phyloP scores from a whole-genome alignment of 2,888 invertebrate genomes.

The Bellardia pandia region DNA sequence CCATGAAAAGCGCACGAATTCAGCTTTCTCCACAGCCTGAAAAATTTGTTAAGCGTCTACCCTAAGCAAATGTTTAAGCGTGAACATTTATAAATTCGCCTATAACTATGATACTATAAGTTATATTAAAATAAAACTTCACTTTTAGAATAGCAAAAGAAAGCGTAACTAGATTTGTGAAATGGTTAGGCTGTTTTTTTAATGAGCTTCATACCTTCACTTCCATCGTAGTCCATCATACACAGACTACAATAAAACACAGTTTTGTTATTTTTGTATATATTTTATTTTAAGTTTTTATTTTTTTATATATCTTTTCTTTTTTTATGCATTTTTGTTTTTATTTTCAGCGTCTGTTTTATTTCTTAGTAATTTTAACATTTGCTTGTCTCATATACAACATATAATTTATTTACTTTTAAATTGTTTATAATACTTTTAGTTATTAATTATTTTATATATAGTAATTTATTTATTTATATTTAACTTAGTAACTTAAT shows the following conservation, averaged over 20 bases:
- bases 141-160: too few relatives aligned
- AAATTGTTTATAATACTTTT: slow-evolving; percentile 53
- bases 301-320: slow-evolving; percentile 6
- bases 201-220: too few relatives aligned
- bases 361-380: slow-evolving; percentile 49
- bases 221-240: too few relatives aligned
- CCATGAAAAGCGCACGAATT: too few relatives aligned
- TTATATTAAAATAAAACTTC: too few relatives aligned
- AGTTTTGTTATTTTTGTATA: neutral
- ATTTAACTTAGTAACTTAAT: slow-evolving; percentile 34
- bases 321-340: slow-evolving; percentile 42
- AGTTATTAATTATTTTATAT: slow-evolving; percentile 42
- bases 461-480: slow-evolving; percentile 10
- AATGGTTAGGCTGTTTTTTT: too few relatives aligned
- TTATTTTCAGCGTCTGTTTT: slow-evolving; percentile 51
- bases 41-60: too few relatives aligned
- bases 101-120: too few relatives aligned
- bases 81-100: too few relatives aligned
- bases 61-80: too few relatives aligned
- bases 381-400: slow-evolving; percentile 63
- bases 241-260: slow-evolving; percentile 22
- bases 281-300: slow-evolving; percentile 16
- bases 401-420: slow-evolving; percentile 49
- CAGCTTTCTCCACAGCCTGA: too few relatives aligned
- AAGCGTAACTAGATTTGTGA: too few relatives aligned